Conservation (phyloP, 2,888 invertebrate species). For the Chloromyia formosa region DNA sequence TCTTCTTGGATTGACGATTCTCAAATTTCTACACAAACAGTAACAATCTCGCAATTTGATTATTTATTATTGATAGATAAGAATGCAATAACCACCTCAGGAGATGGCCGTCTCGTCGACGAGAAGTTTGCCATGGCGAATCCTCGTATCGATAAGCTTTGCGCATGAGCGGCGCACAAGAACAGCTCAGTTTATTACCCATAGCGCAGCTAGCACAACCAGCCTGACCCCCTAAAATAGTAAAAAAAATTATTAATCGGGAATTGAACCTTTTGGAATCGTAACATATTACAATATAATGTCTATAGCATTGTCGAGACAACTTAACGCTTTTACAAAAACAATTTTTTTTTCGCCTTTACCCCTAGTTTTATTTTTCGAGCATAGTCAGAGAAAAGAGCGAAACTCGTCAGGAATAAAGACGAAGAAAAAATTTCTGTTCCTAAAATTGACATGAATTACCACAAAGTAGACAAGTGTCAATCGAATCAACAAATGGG, state of each 20-base stretch:
- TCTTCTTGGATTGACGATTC: not conserved
- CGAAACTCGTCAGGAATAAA: too few species aligned
- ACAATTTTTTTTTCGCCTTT: too few species aligned
- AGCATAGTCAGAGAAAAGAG: too few species aligned
- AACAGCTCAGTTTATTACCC: slow-evolving; percentile 98
- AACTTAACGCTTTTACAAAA: not conserved
- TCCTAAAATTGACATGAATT: too few species aligned
- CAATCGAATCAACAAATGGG: too few species aligned
- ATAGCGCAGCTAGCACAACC: slow-evolving; percentile 73
- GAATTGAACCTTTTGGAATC: not conserved
- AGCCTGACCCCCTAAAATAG: slow-evolving; percentile 60
- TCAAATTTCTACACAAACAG: not conserved
- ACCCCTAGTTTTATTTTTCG: too few species aligned
- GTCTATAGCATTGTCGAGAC: too few species aligned
- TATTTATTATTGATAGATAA: not conserved
- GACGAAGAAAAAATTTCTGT: too few species aligned
- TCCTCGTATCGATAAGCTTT: slow-evolving; percentile 97
- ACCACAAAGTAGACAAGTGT: too few species aligned
- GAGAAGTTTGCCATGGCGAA: slow-evolving; percentile 92
- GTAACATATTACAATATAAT: too few species aligned
- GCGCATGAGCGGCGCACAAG: slow-evolving; percentile 95
- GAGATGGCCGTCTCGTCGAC: slow-evolving; percentile 85
- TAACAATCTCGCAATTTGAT: not conserved
- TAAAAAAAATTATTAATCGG: not conserved
- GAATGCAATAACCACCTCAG: slow-evolving; percentile 72